Percentiles rank a stretch among this genome's conserved stretches.
These are phyloP conservation scores for Leptocoma aspasia DNA, from an alignment of 2,113 vertebrate species.

Conservation along the genomic window DNA sequence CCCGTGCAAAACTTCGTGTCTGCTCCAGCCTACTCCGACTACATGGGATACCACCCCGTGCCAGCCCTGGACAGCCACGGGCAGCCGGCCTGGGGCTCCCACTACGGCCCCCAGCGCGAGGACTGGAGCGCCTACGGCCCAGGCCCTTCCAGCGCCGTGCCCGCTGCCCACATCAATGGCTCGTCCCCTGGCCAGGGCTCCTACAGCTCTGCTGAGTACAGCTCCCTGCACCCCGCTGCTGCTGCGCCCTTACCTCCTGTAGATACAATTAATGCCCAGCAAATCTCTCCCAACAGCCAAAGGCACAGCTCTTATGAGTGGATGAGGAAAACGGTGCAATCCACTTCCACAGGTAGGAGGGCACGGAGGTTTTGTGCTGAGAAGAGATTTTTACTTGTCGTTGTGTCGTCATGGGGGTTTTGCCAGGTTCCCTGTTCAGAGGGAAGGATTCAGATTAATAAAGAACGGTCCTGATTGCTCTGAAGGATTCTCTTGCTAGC, in stretches of 20 bases:
- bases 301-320: conserved; percentile 82
- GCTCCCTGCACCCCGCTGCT: conserved; percentile 75
- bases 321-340: conserved; percentile 85
- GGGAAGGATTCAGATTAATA: background rate
- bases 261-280: conserved; percentile 73
- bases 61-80: conserved; percentile 81
- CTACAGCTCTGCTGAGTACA: conserved; percentile 81
- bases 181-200: conserved; percentile 81
- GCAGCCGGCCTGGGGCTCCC: conserved; percentile 81
- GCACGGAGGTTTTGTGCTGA: background rate
- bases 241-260: conserved; percentile 39
- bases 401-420: background rate
- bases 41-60: conserved; percentile 86
- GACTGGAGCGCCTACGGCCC: conserved; percentile 84
- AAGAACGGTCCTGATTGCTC: background rate
- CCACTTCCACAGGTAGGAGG: conserved; percentile 86
- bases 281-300: conserved; percentile 80
- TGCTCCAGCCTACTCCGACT: conserved; percentile 85
- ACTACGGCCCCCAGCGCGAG: conserved; percentile 80
- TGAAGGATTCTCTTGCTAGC: background rate
- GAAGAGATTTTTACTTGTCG: background rate
- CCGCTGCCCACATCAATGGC: conserved; percentile 75
- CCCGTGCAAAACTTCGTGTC: conserved; percentile 86
- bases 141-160: conserved; percentile 76
- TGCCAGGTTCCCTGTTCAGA: background rate